A percentile compares a stretch with the other conserved stretches of the same genome.
phyloP scores from a whole-genome alignment of 1,140 invertebrate species.

The Trachelipus rathkii region DNA sequence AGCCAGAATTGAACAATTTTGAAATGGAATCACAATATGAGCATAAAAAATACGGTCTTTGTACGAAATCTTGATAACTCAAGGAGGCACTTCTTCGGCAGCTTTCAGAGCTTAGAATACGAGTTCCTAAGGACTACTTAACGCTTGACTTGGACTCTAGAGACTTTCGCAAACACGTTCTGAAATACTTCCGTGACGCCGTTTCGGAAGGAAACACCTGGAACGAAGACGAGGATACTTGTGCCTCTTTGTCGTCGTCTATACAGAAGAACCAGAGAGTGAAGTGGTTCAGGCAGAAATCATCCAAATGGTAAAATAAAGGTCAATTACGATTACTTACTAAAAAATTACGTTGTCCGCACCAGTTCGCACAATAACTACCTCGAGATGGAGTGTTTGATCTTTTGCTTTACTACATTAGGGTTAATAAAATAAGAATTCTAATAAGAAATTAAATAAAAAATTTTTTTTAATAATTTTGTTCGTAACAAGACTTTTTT shows the following conservation, averaged over 20 bases:
- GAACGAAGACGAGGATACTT: conserved; percentile 5
- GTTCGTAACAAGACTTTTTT: too few relatives aligned
- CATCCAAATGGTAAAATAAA: conserved; percentile 34
- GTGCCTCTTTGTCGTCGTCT: neutral
- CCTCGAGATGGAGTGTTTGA: too few relatives aligned
- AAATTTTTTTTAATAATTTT: too few relatives aligned
- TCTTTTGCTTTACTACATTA: too few relatives aligned
- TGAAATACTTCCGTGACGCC: conserved; percentile 26
- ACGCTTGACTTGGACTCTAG: conserved; percentile 35
- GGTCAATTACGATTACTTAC: conserved; percentile 40
- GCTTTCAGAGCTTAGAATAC: conserved; percentile 32
- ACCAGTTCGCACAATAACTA: conserved; percentile 40
- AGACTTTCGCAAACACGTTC: conserved; percentile 13
- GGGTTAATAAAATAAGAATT: too few relatives aligned
- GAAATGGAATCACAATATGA: too few relatives aligned
- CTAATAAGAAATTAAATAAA: too few relatives aligned
- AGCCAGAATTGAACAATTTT: too few relatives aligned
- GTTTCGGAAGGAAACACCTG: conserved; percentile 23
- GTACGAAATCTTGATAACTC: conserved; percentile 39
- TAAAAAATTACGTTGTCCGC: conserved; percentile 34
- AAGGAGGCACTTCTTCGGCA: conserved; percentile 35
- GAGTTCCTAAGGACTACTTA: conserved; percentile 38
- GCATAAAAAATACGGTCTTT: too few relatives aligned
- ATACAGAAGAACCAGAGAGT: conserved; percentile 21
- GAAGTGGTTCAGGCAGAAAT: conserved; percentile 42